Percentiles rank a stretch among this genome's conserved stretches.
phyloP scores from a whole-genome alignment of 2,888 invertebrate genomes.

The Ectropis crepuscularia region DNA sequence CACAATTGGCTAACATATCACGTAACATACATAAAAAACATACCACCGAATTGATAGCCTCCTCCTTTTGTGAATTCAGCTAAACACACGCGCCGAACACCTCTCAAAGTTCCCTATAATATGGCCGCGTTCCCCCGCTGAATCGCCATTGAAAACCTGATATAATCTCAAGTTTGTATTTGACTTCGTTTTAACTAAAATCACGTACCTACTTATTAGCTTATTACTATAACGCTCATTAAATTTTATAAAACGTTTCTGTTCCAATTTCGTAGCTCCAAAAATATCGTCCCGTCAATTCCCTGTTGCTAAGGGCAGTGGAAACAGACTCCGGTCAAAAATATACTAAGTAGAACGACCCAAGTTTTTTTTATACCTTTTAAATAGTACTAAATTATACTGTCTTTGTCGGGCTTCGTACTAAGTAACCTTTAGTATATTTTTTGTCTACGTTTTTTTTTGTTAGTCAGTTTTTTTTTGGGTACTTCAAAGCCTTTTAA shows the following conservation, averaged over 20 bases:
- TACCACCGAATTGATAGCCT: too few relatives aligned
- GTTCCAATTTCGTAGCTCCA: background rate
- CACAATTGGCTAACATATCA: too few relatives aligned
- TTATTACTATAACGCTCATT: too few relatives aligned
- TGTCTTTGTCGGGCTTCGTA: slow-evolving; percentile 17
- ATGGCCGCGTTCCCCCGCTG: too few relatives aligned
- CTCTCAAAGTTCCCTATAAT: too few relatives aligned
- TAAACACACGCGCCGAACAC: too few relatives aligned
- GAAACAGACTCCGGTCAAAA: slow-evolving; percentile 12
- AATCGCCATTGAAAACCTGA: too few relatives aligned
- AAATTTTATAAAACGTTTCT: background rate
- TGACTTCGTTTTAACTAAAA: too few relatives aligned
- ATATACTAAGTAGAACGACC: slow-evolving; percentile 17
- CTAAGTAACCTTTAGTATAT: slow-evolving; percentile 1
- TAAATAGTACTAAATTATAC: slow-evolving; percentile 24
- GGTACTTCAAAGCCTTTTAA: background rate
- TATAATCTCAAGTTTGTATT: too few relatives aligned
- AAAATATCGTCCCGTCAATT: slow-evolving; percentile 23
- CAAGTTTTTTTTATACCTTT: slow-evolving; percentile 26
- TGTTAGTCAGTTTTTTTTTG: background rate
- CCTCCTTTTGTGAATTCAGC: too few relatives aligned
- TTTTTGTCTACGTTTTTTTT: slow-evolving; percentile 8
- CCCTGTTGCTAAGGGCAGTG: slow-evolving; percentile 33
- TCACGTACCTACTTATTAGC: too few relatives aligned
- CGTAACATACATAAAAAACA: too few relatives aligned